These are phyloP conservation scores for Microcebus jonahi DNA, from an alignment of 2,113 vertebrate genomes.

Conservation along the genomic window DNA sequence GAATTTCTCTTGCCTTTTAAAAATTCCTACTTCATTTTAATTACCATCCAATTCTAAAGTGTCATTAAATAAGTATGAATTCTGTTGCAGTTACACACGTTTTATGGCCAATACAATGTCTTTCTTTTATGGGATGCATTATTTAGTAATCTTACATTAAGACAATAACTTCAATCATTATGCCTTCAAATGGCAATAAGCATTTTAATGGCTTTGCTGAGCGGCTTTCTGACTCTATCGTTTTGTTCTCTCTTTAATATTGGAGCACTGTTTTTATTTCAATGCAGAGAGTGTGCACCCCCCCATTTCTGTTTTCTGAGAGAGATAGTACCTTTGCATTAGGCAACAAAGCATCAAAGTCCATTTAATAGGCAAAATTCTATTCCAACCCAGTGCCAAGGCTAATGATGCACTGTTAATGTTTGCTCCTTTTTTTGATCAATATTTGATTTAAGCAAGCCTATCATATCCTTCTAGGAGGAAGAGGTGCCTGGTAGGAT, in stretches of 20 bases:
- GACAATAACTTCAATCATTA: slow-evolving; percentile 80
- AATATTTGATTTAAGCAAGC: slow-evolving; percentile 39
- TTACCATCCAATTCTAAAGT: slow-evolving; percentile 71
- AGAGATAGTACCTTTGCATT: background rate
- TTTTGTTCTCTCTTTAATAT: slow-evolving; percentile 46
- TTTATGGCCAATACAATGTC: slow-evolving; percentile 70
- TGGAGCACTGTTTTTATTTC: slow-evolving; percentile 29
- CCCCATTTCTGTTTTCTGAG: slow-evolving; percentile 2
- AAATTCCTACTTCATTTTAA: slow-evolving; percentile 74
- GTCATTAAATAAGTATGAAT: slow-evolving; percentile 76
- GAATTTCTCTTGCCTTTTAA: slow-evolving; percentile 62
- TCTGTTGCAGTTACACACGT: slow-evolving; percentile 59
- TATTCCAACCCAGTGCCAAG: background rate
- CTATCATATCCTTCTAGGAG: background rate
- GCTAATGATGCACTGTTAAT: background rate
- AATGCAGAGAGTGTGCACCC: background rate
- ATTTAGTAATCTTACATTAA: slow-evolving; percentile 81
- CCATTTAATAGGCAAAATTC: background rate
- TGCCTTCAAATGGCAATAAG: slow-evolving; percentile 77
- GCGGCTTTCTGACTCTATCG: slow-evolving; percentile 13
- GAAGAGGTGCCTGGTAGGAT: background rate
- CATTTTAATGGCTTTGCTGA: slow-evolving; percentile 62
- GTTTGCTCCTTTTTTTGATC: background rate
- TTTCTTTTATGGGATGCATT: slow-evolving; percentile 76
- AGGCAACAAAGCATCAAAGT: background rate